Evolutionary conservation across 1,140 invertebrate genomes (phyloP).

Genomic region (Samia ricini): DNA sequence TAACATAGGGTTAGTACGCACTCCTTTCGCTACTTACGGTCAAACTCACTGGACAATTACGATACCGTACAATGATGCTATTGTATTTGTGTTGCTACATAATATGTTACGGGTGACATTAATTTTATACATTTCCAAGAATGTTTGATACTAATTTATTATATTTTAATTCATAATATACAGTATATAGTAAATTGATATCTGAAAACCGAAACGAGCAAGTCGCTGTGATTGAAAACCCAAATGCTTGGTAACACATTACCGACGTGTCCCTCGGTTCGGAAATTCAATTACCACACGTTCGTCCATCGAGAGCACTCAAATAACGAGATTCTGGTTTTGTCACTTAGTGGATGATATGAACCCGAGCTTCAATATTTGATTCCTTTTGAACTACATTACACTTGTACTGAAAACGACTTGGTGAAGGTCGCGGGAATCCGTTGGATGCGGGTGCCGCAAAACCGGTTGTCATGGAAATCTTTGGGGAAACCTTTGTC

Average conservation of each 20-base stretch:
- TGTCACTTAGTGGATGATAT: neutral
- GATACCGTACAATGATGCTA: constrained; percentile 26
- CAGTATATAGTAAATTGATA: too few relatives aligned
- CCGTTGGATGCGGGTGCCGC: too few relatives aligned
- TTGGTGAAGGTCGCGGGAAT: too few relatives aligned
- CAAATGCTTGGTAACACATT: neutral
- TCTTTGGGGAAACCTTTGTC: too few relatives aligned
- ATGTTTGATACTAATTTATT: neutral
- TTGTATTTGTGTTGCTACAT: constrained; percentile 11
- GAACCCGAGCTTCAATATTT: neutral
- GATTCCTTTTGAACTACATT: neutral
- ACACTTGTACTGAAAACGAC: too few relatives aligned
- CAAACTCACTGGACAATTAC: constrained; percentile 32
- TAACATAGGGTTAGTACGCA: neutral
- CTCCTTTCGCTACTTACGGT: constrained; percentile 13
- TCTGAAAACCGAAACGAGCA: too few relatives aligned
- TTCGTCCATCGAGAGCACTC: too few relatives aligned
- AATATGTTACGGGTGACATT: neutral
- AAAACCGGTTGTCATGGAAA: too few relatives aligned
- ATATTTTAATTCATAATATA: neutral
- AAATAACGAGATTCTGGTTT: neutral
- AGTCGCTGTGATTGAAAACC: neutral
- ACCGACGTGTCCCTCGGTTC: neutral
- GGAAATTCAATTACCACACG: neutral
- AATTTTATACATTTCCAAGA: neutral